A percentile compares a stretch with the other conserved stretches of the same genome.
Evolutionary conservation across 2,797 vertebrate species (phyloP).

Genomic region (Iguana delicatissima): DNA sequence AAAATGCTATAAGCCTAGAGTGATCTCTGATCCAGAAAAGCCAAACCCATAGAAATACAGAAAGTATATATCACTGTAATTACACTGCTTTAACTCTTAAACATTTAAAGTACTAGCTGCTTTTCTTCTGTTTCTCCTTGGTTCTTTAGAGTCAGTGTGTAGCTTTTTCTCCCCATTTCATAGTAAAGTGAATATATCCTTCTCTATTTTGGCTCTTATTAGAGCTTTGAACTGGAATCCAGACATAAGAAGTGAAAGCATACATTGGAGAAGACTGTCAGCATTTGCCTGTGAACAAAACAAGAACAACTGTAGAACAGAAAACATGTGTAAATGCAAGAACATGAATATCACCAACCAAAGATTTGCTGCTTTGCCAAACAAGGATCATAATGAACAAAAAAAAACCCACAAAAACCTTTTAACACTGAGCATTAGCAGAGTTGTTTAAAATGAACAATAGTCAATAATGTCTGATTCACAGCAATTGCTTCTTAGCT

Average conservation of each 20-base stretch:
- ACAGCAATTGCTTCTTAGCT: conserved; percentile 47
- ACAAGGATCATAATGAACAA: background rate
- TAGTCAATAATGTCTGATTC: conserved; percentile 53
- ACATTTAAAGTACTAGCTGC: background rate
- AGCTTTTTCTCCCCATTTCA: background rate
- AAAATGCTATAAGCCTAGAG: too few species aligned
- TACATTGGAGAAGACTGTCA: background rate
- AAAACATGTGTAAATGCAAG: background rate
- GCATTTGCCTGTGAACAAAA: background rate
- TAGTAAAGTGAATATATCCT: background rate
- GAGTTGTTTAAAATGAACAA: conserved; percentile 31
- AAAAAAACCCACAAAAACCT: too few species aligned
- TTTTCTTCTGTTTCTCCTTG: background rate
- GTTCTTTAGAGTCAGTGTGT: background rate
- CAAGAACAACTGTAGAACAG: background rate
- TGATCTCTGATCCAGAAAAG: too few species aligned
- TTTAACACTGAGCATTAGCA: background rate
- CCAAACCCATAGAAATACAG: too few species aligned
- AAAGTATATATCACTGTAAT: too few species aligned
- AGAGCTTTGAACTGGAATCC: background rate
- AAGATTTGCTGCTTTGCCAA: background rate
- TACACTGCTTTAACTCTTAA: background rate
- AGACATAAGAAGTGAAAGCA: background rate
- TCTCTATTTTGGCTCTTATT: background rate
- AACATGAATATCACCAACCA: background rate